Evolutionary conservation across 2,113 vertebrate genomes (phyloP).

Genomic region (Solea senegalensis): DNA sequence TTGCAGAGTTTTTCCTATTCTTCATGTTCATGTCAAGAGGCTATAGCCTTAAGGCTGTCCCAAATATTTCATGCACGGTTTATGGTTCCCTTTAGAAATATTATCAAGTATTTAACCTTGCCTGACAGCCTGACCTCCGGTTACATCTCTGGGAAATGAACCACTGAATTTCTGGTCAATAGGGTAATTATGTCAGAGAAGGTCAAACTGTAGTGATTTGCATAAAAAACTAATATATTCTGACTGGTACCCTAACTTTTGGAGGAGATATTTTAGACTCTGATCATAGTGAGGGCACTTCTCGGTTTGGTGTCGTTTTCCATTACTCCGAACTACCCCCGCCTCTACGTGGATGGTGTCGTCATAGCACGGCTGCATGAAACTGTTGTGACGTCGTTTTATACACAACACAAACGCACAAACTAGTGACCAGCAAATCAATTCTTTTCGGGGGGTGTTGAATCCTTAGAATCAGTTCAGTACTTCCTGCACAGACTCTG

Average conservation of each 20-base stretch:
- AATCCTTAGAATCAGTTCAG: too few species aligned
- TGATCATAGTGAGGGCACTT: too few species aligned
- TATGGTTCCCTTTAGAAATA: slow-evolving; percentile 55
- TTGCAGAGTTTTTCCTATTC: slow-evolving; percentile 1
- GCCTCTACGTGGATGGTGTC: too few species aligned
- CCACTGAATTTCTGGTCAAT: slow-evolving; percentile 41
- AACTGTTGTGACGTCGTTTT: too few species aligned
- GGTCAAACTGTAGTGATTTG: slow-evolving; percentile 49
- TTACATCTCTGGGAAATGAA: slow-evolving; percentile 46
- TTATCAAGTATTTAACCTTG: slow-evolving; percentile 68
- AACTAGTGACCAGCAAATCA: too few species aligned
- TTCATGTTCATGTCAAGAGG: slow-evolving; percentile 22
- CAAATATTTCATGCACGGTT: slow-evolving; percentile 64
- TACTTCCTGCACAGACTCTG: too few species aligned
- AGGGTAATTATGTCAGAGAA: slow-evolving; percentile 56
- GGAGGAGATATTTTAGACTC: neutral
- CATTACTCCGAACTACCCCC: too few species aligned
- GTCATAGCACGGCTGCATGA: too few species aligned
- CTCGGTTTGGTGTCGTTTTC: too few species aligned
- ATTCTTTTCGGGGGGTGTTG: too few species aligned
- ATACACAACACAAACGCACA: too few species aligned
- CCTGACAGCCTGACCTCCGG: slow-evolving; percentile 45
- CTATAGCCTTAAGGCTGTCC: slow-evolving; percentile 41
- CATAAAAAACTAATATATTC: slow-evolving; percentile 4
- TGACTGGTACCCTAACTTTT: neutral